Evolutionary conservation across 2,797 vertebrate species (phyloP).

Genomic region (Gymnothorax reevesii): DNA sequence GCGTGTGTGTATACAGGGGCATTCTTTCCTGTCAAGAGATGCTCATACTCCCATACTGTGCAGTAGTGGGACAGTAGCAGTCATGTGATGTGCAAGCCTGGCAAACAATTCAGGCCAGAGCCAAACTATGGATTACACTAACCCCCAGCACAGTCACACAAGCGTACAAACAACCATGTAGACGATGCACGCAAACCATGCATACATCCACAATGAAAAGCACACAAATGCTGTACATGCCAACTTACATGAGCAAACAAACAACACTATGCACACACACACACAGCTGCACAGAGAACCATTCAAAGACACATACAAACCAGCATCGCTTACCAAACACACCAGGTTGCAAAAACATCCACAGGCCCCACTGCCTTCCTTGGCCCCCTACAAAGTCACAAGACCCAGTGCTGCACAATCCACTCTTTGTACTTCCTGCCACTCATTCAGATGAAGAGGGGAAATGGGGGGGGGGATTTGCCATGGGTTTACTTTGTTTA

Average conservation of each 20-base stretch:
- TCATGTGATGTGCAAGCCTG: slow-evolving; percentile 55
- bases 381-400: slow-evolving; percentile 60
- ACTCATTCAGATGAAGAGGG: slow-evolving; percentile 34
- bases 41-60: neutral
- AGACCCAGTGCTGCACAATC: slow-evolving; percentile 73
- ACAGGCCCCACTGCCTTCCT: slow-evolving; percentile 33
- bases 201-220: slow-evolving; percentile 10
- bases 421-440: slow-evolving; percentile 65
- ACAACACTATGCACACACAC: slow-evolving; percentile 13
- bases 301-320: neutral
- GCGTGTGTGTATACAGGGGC: neutral
- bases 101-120: slow-evolving; percentile 39
- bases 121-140: slow-evolving; percentile 47
- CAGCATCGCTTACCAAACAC: slow-evolving; percentile 34
- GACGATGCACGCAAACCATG: slow-evolving; percentile 27
- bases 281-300: neutral
- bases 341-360: slow-evolving; percentile 20
- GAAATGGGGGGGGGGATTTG: slow-evolving; percentile 39
- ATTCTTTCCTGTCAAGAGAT: neutral
- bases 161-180: neutral
- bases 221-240: slow-evolving; percentile 34
- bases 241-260: neutral
- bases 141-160: slow-evolving; percentile 25
- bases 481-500: slow-evolving; percentile 57
- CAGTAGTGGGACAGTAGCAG: slow-evolving; percentile 48